Evolutionary conservation across 2,113 vertebrate genomes (phyloP), one percentile per base, ranked within the genome.

Genomic region (Dascyllus trimaculatus): DNA sequence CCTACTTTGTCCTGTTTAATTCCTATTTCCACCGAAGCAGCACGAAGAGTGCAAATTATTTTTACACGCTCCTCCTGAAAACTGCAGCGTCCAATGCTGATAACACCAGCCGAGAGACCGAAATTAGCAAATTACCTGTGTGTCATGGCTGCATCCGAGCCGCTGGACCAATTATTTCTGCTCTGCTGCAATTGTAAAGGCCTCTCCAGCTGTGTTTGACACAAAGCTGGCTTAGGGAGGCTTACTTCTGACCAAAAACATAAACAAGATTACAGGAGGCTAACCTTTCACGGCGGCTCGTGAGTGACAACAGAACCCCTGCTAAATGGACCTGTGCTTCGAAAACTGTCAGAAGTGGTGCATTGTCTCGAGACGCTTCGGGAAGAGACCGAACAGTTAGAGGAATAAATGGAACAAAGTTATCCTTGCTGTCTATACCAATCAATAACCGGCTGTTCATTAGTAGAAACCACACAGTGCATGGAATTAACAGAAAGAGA

Each of bases 101-200:
- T 82, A 80, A 70, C 86, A 74, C 81, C 82, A 71, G 71, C 68
- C 72, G 87, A 87, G 82, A 85, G 81, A 87, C 71, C 81, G 77
- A 90, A 90, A 91, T 92, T 85, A 85, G 86, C 82, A 89, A 89
- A 93, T 94, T 92, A 93, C 90, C 91, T 91, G 89, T 72, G 88
- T 91, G 89, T 88, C 80, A 84, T 53, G 68, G 76, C 85, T 82
- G 84, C 75, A 89, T 92, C 77, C 88, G 84, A 90, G 89, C 83
- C 72, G 77, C 80, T 86, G 78, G 82, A 75, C 84, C 88, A 91
- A 94, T 94, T 93, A 92, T 91, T 91, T 87, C 86, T 89, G 82
- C 92, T 87, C 79, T 53, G 89, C 77, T 88, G 89, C 88, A 86
- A 89, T 67, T 91, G 88, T 60, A 88, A 85, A 85, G 80, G 78